These are phyloP conservation scores for Drosophila teissieri DNA, from an alignment of 1,140 invertebrate genomes.

Conservation along the genomic window DNA sequence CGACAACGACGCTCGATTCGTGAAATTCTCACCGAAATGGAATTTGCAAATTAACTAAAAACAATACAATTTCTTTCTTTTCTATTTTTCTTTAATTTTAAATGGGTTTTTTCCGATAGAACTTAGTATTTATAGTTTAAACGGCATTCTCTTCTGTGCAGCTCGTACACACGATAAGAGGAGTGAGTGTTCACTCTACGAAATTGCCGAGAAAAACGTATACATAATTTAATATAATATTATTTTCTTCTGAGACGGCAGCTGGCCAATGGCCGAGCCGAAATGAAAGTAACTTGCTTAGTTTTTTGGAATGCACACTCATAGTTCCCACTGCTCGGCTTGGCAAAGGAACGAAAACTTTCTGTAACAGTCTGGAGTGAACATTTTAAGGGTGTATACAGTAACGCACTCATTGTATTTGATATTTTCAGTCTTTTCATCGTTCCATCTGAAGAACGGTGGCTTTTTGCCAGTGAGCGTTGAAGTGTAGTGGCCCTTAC, in stretches of 20 bases:
- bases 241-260: slow-evolving; percentile 51
- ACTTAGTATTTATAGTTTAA: too few relatives aligned
- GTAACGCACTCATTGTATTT: background rate
- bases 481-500: too few relatives aligned
- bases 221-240: slow-evolving; percentile 67
- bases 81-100: too few relatives aligned
- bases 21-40: background rate
- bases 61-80: background rate
- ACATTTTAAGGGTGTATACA: background rate
- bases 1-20: slow-evolving; percentile 64
- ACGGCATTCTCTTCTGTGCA: background rate
- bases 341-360: background rate
- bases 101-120: too few relatives aligned
- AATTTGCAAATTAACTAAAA: background rate
- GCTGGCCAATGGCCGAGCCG: slow-evolving; percentile 27
- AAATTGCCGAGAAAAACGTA: slow-evolving; percentile 37
- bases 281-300: too few relatives aligned
- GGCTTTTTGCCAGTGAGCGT: too few relatives aligned
- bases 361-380: background rate
- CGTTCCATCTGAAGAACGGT: too few relatives aligned
- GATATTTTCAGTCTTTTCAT: too few relatives aligned
- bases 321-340: background rate
- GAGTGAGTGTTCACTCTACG: slow-evolving; percentile 33
- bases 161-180: slow-evolving; percentile 1
- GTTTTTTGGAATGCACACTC: too few relatives aligned